Base-by-base conservation (phyloP, 2,888 invertebrate genomes). In the Cantharis nigra region DNA sequence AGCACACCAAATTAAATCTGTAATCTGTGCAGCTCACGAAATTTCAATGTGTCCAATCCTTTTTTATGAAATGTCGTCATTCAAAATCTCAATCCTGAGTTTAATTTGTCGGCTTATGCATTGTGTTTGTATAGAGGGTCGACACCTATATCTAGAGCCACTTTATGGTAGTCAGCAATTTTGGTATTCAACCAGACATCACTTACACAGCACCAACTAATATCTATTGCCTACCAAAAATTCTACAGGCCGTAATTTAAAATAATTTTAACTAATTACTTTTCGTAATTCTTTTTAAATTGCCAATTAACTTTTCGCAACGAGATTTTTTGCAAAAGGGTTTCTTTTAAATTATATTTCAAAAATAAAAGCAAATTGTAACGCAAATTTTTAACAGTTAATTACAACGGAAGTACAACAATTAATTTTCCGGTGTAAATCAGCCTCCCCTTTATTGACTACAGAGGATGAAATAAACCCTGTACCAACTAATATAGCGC, bases 51-150 rank as follows among this genome's bases (percentile, higher is more conserved):
- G 84, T 84, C 83, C 84, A 84, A 86, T 85, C 85, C 85, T 84
- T 86, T 86, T 86, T 86, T 86, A 86, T 86, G 86, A 86, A 84
- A 86, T 84, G 82, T 84, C 81, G 81, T 80, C 80, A 82, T 82
- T 83, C 81, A 82, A 63, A 78, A 70, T 74, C 75, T 77, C 79
- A 80, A 69, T 76, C 79, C 77, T 75, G 79, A 84, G 83, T 87
- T 87, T 87, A 87, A 87, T 87, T 87, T 86, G 86, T 82, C 84
- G 85, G 86, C 86, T 87, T 87, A 87, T 85, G 85, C 84, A 83
- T 84, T 85, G 84, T 87, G 86, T 87, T 87, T 87, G 84, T 85
- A 82, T 83, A 85, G 86, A 85, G 86, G 85, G 86, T 85, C 84
- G 85, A 86, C 86, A 86, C 86, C 86, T 86, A 84, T 82, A 82